Conservation (phyloP, 2,113 vertebrate species). For the Craseonycteris thonglongyai region DNA sequence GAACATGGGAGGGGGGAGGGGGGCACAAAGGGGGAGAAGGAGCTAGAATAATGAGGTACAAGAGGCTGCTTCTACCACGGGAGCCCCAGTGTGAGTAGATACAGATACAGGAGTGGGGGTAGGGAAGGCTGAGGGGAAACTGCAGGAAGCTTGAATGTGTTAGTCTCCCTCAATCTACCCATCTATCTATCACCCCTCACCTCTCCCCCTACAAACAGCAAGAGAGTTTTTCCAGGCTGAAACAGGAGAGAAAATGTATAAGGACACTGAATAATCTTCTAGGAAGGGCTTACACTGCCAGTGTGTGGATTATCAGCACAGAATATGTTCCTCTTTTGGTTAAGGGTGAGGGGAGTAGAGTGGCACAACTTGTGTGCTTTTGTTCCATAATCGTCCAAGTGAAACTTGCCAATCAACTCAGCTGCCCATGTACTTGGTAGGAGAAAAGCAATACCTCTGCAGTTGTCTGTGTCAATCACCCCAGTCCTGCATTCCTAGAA, state of each 20-base stretch:
- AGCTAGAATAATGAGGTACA: background rate
- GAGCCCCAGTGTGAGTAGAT: background rate
- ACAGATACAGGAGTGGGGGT: fast-evolving
- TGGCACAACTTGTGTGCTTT: background rate
- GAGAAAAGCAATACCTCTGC: background rate
- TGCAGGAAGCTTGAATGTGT: background rate
- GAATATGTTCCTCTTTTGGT: background rate
- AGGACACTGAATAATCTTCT: background rate
- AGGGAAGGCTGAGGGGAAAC: background rate
- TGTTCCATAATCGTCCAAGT: background rate
- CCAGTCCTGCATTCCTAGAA: background rate
- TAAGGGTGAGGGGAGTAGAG: background rate
- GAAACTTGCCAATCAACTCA: background rate
- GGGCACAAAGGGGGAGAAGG: fast-evolving
- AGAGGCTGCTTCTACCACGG: background rate
- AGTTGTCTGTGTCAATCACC: background rate
- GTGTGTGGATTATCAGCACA: background rate
- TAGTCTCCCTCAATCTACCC: too few species aligned
- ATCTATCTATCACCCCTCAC: background rate
- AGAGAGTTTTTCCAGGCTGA: background rate
- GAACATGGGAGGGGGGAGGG: background rate
- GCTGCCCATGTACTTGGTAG: background rate
- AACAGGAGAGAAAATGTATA: background rate
- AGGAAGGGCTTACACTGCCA: background rate
- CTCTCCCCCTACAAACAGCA: background rate